Evolutionary conservation across 2,797 vertebrate species (phyloP).

Genomic region (Furcifer pardalis): DNA sequence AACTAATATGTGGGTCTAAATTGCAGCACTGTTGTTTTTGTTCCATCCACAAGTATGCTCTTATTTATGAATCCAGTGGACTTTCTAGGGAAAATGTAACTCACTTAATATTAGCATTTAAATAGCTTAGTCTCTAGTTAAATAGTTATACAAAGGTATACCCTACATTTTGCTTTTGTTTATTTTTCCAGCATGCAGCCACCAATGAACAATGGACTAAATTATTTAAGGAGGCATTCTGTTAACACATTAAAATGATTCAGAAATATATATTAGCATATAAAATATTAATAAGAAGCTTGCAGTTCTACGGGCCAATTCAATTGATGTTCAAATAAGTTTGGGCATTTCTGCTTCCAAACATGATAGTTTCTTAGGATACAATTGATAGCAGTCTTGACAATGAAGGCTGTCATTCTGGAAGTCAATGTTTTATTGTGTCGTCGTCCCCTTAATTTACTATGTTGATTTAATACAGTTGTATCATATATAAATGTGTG

Average conservation of each 20-base stretch:
- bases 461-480: neutral
- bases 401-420: slow-evolving; percentile 17
- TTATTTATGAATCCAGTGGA: slow-evolving; percentile 48
- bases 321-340: slow-evolving; percentile 50
- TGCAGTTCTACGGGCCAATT: slow-evolving; percentile 47
- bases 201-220: slow-evolving; percentile 63
- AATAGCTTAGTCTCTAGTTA: slow-evolving; percentile 63
- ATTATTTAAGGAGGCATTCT: slow-evolving; percentile 65
- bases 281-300: slow-evolving; percentile 69
- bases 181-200: slow-evolving; percentile 62
- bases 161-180: slow-evolving; percentile 59
- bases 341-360: slow-evolving; percentile 26
- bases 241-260: slow-evolving; percentile 63
- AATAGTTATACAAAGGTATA: slow-evolving; percentile 64
- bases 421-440: slow-evolving; percentile 31
- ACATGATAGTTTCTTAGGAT: slow-evolving; percentile 38
- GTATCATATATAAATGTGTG: neutral
- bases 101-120: slow-evolving; percentile 60
- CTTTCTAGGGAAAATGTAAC: slow-evolving; percentile 49
- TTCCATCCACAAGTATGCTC: slow-evolving; percentile 40
- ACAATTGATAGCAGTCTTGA: neutral
- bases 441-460: neutral
- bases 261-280: slow-evolving; percentile 69
- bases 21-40: slow-evolving; percentile 33
- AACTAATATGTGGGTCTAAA: slow-evolving; percentile 51